Base-by-base conservation (phyloP, 1,140 invertebrate species). In the Calephelis nemesis region DNA sequence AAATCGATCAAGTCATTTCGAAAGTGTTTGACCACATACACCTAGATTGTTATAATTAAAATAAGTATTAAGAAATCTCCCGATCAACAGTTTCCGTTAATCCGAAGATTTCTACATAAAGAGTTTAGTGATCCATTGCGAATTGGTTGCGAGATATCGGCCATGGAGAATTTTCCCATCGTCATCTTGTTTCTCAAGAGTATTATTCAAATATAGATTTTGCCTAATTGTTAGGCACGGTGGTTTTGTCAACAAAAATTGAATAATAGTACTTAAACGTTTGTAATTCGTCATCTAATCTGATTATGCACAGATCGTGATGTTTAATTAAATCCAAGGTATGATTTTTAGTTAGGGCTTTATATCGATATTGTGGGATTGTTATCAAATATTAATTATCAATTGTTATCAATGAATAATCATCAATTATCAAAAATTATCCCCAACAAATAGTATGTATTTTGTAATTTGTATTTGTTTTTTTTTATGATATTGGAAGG, bases 101-200 rank as follows among this genome's bases (percentile, higher is more conserved):
- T 19, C 11, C 30, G 19, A 58, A 58, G 30, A 58, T 58, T 58
- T 58, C 54, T 19, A 12, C 54, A 58, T 58, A 19, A 58, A 39
- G 54, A 58, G 39, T 30, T 19, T 58, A 58, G 54, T 40, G 54
- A 60, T 60, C 54, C 54, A 39, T 60, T 12, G 30, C 54, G 30
- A 39, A 60, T 60, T 5, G 30, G 54, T 60, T 60, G 54, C 54
- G 11, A 60, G 54, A 60, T 19, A 40, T 58, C 54, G 11, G 30
- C 54, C 54, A 60, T 60, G 54, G 54, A 39, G 54, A 60, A 60
- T 60, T 60, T 60, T 60, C 54, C 54, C 54, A 60, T 60, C 54
- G 54, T 39, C 54, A 60, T 60, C 54, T 60, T 60, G 54, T 60
- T 40, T 30, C 54, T 60, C 54, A 60, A 60, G 9, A 7, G 30